Evolutionary conservation across 64 coral and sea anemone genomes (phyloP).

Genomic region (Astreopora myriophthalma): DNA sequence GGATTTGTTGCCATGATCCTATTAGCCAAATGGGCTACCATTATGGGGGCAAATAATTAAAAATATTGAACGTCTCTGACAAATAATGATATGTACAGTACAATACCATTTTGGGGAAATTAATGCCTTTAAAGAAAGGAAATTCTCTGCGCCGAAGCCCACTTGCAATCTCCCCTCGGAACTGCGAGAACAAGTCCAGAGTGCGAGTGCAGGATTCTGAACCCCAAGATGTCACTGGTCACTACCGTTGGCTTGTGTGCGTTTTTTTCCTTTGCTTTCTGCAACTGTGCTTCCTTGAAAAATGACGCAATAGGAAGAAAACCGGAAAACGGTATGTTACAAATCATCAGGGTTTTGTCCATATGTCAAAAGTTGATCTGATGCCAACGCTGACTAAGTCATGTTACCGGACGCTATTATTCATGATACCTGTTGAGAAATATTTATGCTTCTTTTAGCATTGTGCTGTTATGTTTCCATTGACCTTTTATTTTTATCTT

Average conservation of each 20-base stretch:
- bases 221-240: background rate
- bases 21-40: background rate
- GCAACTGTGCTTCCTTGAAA: background rate
- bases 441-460: too few relatives aligned
- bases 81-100: conserved; percentile 12
- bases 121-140: background rate
- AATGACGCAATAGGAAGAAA: too few relatives aligned
- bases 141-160: background rate
- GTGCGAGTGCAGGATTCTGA: background rate
- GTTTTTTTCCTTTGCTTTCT: background rate
- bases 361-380: too few relatives aligned
- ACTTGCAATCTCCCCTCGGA: background rate
- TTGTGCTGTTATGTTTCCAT: too few relatives aligned
- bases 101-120: background rate
- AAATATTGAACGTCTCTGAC: background rate
- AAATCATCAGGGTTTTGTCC: too few relatives aligned
- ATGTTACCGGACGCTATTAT: too few relatives aligned
- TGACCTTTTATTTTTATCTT: too few relatives aligned
- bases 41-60: background rate
- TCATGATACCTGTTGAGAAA: too few relatives aligned
- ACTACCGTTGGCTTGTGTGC: background rate
- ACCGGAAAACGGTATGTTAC: background rate
- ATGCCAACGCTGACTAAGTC: too few relatives aligned
- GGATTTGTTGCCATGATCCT: too few relatives aligned
- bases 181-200: background rate